phyloP scores from a whole-genome alignment of 2,797 vertebrate species.

The Galagoides demidoff region DNA sequence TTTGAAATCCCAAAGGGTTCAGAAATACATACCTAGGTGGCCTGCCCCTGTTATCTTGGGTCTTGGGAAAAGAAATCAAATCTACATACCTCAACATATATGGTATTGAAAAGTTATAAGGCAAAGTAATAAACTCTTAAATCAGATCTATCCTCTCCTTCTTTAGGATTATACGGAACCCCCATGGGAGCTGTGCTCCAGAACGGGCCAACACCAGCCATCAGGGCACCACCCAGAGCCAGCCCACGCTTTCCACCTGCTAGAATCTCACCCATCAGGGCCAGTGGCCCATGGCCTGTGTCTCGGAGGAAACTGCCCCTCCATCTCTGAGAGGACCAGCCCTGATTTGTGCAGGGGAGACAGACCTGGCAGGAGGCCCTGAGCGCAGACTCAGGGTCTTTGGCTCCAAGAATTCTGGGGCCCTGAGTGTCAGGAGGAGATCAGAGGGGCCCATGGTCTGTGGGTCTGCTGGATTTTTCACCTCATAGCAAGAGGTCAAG shows the following conservation, averaged over 20 bases:
- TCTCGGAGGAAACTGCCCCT: background rate
- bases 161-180: background rate
- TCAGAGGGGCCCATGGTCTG: too few species aligned
- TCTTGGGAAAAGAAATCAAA: background rate
- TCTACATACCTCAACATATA: background rate
- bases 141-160: background rate
- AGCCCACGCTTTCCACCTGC: background rate
- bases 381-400: too few species aligned
- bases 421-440: background rate
- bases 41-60: too few species aligned
- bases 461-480: background rate
- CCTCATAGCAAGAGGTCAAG: background rate
- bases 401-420: background rate
- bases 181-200: background rate
- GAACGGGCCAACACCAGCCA: background rate
- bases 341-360: background rate
- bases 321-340: background rate
- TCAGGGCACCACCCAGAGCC: background rate
- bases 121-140: too few species aligned
- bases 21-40: background rate
- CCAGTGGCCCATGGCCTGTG: too few species aligned
- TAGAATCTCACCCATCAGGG: background rate
- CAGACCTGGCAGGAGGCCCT: background rate
- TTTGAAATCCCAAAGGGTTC: too few species aligned
- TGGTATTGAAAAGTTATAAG: too few species aligned